A percentile compares a stretch with the other conserved stretches of the same genome.
Conservation (phyloP, 2,797 vertebrate species). For the Synaphobranchus kaupii region DNA sequence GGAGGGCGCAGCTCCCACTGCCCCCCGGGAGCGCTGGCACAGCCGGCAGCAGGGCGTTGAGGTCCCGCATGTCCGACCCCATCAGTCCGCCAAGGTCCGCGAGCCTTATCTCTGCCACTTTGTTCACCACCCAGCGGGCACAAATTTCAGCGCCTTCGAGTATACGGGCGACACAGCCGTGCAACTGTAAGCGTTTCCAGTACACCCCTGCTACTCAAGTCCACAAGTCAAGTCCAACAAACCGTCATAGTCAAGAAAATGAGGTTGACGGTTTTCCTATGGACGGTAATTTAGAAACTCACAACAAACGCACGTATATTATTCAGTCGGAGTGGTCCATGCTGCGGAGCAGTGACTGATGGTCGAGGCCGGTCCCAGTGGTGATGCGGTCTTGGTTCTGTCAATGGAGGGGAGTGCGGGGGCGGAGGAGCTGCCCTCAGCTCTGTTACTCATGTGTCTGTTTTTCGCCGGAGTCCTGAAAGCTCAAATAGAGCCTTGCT, state of each 20-base stretch:
- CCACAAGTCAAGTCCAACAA: slow-evolving; percentile 9
- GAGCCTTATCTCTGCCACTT: background rate
- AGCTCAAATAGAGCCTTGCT: slow-evolving; percentile 84
- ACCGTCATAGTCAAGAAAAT: slow-evolving; percentile 14
- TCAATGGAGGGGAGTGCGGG: slow-evolving; percentile 45
- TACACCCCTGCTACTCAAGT: background rate
- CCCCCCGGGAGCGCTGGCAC: slow-evolving; percentile 79
- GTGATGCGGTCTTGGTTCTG: slow-evolving; percentile 41
- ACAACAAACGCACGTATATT: background rate
- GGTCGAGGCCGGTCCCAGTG: slow-evolving; percentile 25
- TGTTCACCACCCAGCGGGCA: background rate
- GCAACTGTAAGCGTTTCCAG: background rate
- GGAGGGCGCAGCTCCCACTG: slow-evolving; percentile 80
- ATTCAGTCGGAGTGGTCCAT: slow-evolving; percentile 12
- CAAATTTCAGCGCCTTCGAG: background rate
- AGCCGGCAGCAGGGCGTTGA: slow-evolving; percentile 81
- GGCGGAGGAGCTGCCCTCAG: slow-evolving; percentile 70
- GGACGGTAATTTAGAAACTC: background rate
- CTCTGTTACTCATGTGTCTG: slow-evolving; percentile 79
- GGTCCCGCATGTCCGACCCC: slow-evolving; percentile 89
- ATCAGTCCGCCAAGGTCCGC: slow-evolving; percentile 59
- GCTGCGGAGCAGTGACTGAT: background rate
- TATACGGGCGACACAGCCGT: too few species aligned
- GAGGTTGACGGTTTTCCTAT: background rate
- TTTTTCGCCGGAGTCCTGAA: slow-evolving; percentile 74